Evolutionary conservation across 1,140 invertebrate genomes (phyloP).

Genomic region (Maconellicoccus hirsutus): DNA sequence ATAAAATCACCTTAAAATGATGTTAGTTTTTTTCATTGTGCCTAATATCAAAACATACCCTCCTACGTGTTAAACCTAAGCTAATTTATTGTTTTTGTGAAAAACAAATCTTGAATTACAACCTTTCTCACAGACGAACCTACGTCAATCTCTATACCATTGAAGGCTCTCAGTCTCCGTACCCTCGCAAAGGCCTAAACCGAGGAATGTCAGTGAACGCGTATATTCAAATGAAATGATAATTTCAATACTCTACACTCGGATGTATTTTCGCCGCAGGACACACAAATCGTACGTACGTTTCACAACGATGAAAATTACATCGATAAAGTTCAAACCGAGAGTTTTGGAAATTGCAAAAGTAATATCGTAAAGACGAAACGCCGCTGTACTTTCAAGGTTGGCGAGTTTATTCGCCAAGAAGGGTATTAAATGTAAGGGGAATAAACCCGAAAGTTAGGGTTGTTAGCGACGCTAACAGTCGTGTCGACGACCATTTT

Average conservation of each 20-base stretch:
- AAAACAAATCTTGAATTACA: conserved; percentile 13
- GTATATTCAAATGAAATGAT: too few relatives aligned
- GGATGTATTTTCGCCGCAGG: too few relatives aligned
- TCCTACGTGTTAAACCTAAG: conserved; percentile 3
- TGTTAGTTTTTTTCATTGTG: conserved; percentile 17
- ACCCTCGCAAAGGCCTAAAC: too few relatives aligned
- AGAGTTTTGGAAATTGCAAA: too few relatives aligned
- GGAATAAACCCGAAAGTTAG: conserved; percentile 15
- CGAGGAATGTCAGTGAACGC: too few relatives aligned
- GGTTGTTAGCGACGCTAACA: neutral
- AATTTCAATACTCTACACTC: too few relatives aligned
- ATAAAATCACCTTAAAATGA: conserved; percentile 7
- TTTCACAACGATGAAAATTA: too few relatives aligned
- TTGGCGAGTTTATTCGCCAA: too few relatives aligned
- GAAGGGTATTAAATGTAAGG: neutral
- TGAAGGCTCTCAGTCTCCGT: neutral
- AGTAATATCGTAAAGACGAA: too few relatives aligned
- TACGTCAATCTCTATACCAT: neutral
- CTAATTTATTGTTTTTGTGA: conserved; percentile 22
- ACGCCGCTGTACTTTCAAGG: too few relatives aligned
- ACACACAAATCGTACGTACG: too few relatives aligned
- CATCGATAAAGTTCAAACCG: too few relatives aligned
- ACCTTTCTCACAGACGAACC: neutral
- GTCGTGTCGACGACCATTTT: conserved; percentile 13
- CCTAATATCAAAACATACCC: conserved; percentile 10